phyloP scores from a whole-genome alignment of 2,888 invertebrate species.

The Tridacna gigas region DNA sequence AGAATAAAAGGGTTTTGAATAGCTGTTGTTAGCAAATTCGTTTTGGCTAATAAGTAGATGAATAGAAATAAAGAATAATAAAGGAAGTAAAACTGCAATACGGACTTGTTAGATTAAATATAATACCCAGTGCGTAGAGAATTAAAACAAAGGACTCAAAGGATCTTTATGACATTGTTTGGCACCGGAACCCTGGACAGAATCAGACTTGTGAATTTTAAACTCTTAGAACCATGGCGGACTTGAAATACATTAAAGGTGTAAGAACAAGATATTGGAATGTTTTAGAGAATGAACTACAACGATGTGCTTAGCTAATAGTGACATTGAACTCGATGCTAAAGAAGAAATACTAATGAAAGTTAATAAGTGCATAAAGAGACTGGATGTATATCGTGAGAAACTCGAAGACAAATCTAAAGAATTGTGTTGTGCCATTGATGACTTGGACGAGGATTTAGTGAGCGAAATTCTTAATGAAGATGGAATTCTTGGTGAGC shows the following conservation, averaged over 20 bases:
- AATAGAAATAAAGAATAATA: neutral
- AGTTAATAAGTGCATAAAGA: neutral
- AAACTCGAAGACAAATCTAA: neutral
- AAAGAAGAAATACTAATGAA: neutral
- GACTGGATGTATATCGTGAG: neutral
- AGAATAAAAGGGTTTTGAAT: too few relatives aligned
- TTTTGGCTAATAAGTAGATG: neutral
- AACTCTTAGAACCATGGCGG: neutral
- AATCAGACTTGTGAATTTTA: neutral
- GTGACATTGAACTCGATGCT: neutral
- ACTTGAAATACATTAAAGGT: neutral
- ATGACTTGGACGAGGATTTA: neutral
- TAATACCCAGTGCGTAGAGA: neutral
- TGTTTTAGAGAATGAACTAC: neutral
- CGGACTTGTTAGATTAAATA: neutral
- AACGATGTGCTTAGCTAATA: neutral
- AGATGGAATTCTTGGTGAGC: neutral
- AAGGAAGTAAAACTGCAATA: neutral
- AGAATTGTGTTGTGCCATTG: neutral
- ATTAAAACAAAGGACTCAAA: neutral
- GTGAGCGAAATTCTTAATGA: neutral
- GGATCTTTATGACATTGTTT: neutral
- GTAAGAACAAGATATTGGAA: neutral
- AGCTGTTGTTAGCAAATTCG: too few relatives aligned
- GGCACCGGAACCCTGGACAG: neutral